These are phyloP conservation scores for Leuctra nigra DNA, from an alignment of 2,888 invertebrate species.

Conservation along the genomic window DNA sequence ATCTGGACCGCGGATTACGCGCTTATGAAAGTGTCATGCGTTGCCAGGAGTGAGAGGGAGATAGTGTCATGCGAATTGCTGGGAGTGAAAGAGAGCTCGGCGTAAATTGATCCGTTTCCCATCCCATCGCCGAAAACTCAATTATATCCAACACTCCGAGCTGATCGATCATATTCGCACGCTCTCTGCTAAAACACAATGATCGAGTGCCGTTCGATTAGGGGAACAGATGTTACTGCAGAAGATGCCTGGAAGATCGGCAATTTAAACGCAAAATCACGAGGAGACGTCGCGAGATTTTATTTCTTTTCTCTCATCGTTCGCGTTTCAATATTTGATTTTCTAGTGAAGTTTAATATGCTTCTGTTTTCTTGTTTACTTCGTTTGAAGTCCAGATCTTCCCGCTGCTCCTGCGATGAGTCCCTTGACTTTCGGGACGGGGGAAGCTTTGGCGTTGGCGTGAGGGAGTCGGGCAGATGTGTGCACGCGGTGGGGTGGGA, in stretches of 20 bases:
- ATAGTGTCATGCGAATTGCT: too few species aligned
- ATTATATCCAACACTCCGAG: neutral
- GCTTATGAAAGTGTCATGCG: too few species aligned
- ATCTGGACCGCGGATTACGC: too few species aligned
- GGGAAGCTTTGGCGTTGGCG: neutral
- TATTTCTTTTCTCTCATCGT: too few species aligned
- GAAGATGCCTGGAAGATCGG: too few species aligned
- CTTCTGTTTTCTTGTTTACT: neutral
- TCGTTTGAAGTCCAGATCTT: conserved; percentile 1
- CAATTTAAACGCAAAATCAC: too few species aligned
- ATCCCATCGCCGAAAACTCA: neutral
- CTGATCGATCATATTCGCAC: neutral
- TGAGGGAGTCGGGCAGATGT: conserved; percentile 18
- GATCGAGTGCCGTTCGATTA: too few species aligned
- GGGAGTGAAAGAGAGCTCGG: too few species aligned
- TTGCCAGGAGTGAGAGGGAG: too few species aligned
- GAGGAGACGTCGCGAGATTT: too few species aligned
- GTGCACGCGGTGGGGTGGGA: neutral
- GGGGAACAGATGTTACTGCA: too few species aligned
- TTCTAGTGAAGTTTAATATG: conserved; percentile 7
- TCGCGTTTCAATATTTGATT: conserved; percentile 9
- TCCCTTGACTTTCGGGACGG: neutral
- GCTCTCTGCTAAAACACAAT: too few species aligned
- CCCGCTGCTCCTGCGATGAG: neutral
- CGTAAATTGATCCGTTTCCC: neutral